Base-by-base conservation (phyloP, 2,113 vertebrate genomes). In the Nannobrachium achirus region DNA sequence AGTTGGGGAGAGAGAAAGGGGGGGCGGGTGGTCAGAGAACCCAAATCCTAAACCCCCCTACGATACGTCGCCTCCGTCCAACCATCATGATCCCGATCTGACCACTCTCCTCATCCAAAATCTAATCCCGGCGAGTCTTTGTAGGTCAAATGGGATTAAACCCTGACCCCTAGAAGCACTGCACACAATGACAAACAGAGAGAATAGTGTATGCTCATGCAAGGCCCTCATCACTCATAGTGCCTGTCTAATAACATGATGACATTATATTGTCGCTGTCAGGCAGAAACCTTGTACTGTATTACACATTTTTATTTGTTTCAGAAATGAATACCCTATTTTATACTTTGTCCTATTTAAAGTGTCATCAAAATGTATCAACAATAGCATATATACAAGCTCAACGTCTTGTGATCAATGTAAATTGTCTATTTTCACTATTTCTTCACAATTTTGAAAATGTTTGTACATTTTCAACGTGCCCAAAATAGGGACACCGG, bases 41-140 rank as follows among this genome's bases (percentile, higher is more conserved):
- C 55, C 70, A 85, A 83, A 86, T 80, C 77, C 84, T 69, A 55
- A 78, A 76, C 63, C 78, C 73, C 18, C 11, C 68, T 71, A 33
- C 10, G 4, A 11, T 56, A 66, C 62, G 65, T 63, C 56, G 0
- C 48, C 48, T n/a, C 48, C 63, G 60, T 63, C 52, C 18, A 60
- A 25, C 41, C 56, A 14, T 14, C 13, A 7, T 71, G 69, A 82
- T 75, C 78, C 38, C n/a, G 3, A 8, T 2, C n/a, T 45, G 45
- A 60, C 65, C 67, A 5, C 73, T 60, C 44, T 64, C 71, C 61
- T 68, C 38, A 69, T 59, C 63, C 46, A 71, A 63, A 69, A 50
- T 61, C 50, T 59, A 19, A 62, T 66, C 53, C 56, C 67, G 56
- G 49, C 13, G 10, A 20, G 15, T 20, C 63, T 52, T 9, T 14